These are phyloP conservation scores for Notospermus geniculatus DNA, from an alignment of 1,140 invertebrate species.

Conservation along the genomic window DNA sequence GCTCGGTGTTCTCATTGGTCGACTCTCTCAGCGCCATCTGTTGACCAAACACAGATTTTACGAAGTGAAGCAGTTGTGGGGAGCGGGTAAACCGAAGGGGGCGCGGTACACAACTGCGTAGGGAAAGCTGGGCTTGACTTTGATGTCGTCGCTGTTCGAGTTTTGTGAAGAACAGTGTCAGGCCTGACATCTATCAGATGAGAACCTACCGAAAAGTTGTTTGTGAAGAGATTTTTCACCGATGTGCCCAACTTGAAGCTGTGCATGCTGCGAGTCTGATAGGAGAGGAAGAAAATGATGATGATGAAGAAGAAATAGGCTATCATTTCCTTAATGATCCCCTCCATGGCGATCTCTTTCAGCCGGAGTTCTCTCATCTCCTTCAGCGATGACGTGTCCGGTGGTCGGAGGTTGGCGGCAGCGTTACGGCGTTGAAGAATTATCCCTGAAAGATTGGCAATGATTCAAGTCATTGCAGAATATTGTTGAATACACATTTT, in stretches of 20 bases:
- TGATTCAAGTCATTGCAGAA: too few relatives aligned
- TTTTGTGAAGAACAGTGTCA: too few relatives aligned
- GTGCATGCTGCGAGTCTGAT: conserved; percentile 46
- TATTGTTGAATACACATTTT: too few relatives aligned
- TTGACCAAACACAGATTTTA: too few relatives aligned
- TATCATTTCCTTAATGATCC: conserved; percentile 57
- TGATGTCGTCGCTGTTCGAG: too few relatives aligned
- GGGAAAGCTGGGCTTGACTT: too few relatives aligned
- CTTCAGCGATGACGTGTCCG: conserved; percentile 40
- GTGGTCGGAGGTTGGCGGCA: conserved; percentile 37
- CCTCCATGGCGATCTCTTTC: conserved; percentile 59
- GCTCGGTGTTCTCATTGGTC: too few relatives aligned
- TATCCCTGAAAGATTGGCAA: conserved; percentile 31
- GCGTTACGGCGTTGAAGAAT: conserved; percentile 34
- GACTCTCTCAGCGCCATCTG: too few relatives aligned
- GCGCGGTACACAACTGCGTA: too few relatives aligned
- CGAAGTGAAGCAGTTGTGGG: too few relatives aligned
- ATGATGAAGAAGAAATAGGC: conserved; percentile 51
- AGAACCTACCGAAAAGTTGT: neutral
- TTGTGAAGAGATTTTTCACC: conserved; percentile 39
- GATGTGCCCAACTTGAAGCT: conserved; percentile 38
- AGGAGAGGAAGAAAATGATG: conserved; percentile 53
- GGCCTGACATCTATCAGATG: too few relatives aligned
- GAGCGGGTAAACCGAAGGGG: too few relatives aligned
- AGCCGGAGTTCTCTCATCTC: conserved; percentile 43